These are phyloP conservation scores for Chymomyza fuscimana DNA, from an alignment of 2,888 invertebrate genomes.

Conservation along the genomic window DNA sequence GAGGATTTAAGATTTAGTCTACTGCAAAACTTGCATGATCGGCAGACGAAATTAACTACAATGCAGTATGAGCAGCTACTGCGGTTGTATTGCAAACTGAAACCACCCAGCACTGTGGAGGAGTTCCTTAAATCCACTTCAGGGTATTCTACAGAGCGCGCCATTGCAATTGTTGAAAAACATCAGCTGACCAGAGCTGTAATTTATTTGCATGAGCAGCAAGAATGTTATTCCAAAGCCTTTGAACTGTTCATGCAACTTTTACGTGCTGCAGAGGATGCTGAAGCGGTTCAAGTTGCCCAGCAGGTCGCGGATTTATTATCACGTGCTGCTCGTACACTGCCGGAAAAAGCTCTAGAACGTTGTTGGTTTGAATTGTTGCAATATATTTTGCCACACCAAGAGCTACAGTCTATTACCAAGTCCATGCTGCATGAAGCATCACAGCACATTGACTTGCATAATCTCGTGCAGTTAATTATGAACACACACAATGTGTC, in stretches of 20 bases:
- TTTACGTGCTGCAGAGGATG: conserved; percentile 62
- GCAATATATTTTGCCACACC: conserved; percentile 78
- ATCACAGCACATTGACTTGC: conserved; percentile 82
- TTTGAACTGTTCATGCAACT: conserved; percentile 83
- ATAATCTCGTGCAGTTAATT: conserved; percentile 83
- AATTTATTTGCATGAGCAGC: conserved; percentile 87
- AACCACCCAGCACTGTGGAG: conserved; percentile 81
- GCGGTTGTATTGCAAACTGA: conserved; percentile 83
- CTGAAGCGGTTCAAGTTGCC: conserved; percentile 52
- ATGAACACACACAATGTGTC: conserved; percentile 80
- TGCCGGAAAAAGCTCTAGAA: conserved; percentile 79
- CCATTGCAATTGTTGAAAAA: conserved; percentile 84
- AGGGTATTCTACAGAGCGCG: conserved; percentile 84
- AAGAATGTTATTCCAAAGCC: conserved; percentile 87
- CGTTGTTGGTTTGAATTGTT: conserved; percentile 81
- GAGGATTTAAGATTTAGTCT: conserved; percentile 81
- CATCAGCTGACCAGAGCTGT: conserved; percentile 84
- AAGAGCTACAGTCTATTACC: conserved; percentile 78
- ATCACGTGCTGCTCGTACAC: conserved; percentile 79
- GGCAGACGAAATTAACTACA: conserved; percentile 75
- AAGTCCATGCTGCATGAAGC: conserved; percentile 81
- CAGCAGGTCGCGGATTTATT: conserved; percentile 44
- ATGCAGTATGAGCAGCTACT: conserved; percentile 83
- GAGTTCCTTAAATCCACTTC: conserved; percentile 81
- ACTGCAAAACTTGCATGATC: conserved; percentile 82